phyloP scores from a whole-genome alignment of 2,113 vertebrate genomes.

The Noturus placidus region DNA sequence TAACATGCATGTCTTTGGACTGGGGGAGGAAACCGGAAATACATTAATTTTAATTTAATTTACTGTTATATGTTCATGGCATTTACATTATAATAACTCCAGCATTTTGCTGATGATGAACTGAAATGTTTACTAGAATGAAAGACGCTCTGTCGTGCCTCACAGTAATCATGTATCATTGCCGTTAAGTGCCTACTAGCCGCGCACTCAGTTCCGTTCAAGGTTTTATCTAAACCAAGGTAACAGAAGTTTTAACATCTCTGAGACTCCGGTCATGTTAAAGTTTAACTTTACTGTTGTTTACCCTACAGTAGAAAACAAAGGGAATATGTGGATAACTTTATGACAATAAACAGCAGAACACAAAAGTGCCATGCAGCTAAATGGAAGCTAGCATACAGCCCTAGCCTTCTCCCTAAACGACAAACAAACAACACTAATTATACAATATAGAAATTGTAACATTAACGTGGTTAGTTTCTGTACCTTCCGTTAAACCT shows the following conservation, averaged over 20 bases:
- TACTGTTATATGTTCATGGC: neutral
- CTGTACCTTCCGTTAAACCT: constrained; percentile 73
- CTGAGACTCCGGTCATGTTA: neutral
- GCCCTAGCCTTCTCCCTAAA: neutral
- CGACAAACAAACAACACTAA: neutral
- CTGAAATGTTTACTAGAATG: neutral
- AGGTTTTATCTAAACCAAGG: neutral
- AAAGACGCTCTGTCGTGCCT: neutral
- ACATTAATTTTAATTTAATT: no score
- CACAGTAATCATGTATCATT: neutral
- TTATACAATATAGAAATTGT: neutral
- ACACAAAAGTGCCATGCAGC: no score
- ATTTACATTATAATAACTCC: neutral
- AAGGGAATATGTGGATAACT: neutral
- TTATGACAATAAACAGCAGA: neutral
- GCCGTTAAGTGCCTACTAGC: neutral
- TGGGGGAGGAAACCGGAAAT: no score
- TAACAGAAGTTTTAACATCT: neutral
- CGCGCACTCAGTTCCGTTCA: neutral
- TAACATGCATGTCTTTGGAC: no score
- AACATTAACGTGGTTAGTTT: neutral
- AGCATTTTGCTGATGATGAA: neutral
- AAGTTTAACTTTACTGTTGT: neutral
- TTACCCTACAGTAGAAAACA: no score
- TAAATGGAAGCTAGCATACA: neutral